phyloP scores from a whole-genome alignment of 2,888 invertebrate genomes.

The Cremastinae sp. region DNA sequence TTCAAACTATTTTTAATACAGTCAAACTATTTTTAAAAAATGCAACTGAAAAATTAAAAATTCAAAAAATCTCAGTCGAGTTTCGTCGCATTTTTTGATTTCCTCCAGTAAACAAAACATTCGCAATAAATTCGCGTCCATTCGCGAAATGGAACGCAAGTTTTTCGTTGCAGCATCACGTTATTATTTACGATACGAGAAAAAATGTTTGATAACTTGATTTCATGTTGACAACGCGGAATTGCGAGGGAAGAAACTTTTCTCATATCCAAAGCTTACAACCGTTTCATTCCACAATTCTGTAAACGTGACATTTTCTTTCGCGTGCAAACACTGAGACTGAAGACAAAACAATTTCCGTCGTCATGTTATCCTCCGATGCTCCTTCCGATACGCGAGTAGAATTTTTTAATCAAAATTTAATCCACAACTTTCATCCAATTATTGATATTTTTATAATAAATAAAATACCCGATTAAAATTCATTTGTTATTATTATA shows the following conservation, averaged over 20 bases:
- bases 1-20: no score
- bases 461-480: no score
- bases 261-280: conserved; percentile 39
- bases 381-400: neutral
- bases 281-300: conserved; percentile 29
- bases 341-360: neutral
- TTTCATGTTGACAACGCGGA: conserved; percentile 20
- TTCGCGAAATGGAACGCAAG: neutral
- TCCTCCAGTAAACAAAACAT: neutral
- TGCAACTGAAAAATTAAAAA: no score
- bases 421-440: no score
- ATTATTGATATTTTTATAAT: no score
- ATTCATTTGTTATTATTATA: no score
- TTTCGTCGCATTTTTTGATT: no score
- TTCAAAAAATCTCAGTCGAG: neutral
- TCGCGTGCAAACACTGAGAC: neutral
- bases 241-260: conserved; percentile 36
- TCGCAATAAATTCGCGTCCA: neutral
- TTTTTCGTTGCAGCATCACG: conserved; percentile 23
- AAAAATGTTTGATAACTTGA: conserved; percentile 48
- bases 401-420: no score
- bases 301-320: conserved; percentile 35
- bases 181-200: conserved; percentile 10
- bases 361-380: conserved; percentile 22
- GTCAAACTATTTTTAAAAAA: no score